phyloP scores from a whole-genome alignment of 1,140 invertebrate genomes.

The Drosophila melanica region DNA sequence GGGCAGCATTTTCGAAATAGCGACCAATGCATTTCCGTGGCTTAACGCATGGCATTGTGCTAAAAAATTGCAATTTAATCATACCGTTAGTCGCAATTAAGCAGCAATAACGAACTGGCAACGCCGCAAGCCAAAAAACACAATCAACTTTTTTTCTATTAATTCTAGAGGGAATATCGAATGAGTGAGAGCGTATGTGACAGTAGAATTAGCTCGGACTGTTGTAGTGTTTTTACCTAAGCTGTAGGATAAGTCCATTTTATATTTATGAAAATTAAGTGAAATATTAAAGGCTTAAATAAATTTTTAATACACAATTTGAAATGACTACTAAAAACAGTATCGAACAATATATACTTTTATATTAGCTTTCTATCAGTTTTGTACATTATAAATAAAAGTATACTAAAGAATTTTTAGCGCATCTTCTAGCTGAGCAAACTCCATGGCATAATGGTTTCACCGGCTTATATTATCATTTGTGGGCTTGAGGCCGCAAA shows the following conservation, averaged over 20 bases:
- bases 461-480: not conserved
- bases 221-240: too few species aligned
- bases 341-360: too few species aligned
- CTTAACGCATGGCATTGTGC: constrained; percentile 43
- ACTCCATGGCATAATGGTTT: not conserved
- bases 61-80: constrained; percentile 77
- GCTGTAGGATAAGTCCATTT: too few species aligned
- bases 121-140: constrained; percentile 26
- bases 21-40: constrained; percentile 63
- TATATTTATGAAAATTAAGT: too few species aligned
- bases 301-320: too few species aligned
- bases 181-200: not conserved
- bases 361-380: too few species aligned
- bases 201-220: not conserved
- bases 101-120: constrained; percentile 55
- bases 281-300: too few species aligned
- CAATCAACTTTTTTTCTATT: constrained; percentile 7
- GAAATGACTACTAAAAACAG: too few species aligned
- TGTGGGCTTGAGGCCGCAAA: not conserved
- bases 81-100: constrained; percentile 68
- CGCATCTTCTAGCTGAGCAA: not conserved
- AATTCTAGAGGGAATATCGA: not conserved
- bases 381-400: too few species aligned
- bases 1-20: constrained; percentile 15
- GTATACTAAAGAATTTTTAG: not conserved